These are phyloP conservation scores for Centruroides vittatus DNA, from an alignment of 1,140 invertebrate species.

Conservation along the genomic window DNA sequence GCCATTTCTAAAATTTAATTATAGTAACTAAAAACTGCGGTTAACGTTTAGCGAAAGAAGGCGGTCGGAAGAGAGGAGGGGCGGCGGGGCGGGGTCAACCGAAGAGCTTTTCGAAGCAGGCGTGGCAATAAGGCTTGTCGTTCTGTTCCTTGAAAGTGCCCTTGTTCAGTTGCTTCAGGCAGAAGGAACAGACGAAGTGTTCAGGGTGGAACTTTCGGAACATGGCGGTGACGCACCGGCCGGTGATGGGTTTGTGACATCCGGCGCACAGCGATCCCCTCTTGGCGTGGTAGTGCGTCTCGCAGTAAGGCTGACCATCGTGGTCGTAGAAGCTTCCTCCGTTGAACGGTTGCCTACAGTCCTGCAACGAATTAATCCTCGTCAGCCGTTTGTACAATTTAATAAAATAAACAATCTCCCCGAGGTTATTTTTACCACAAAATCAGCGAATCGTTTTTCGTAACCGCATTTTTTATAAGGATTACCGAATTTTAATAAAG, in stretches of 20 bases:
- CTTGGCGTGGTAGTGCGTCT: slow-evolving; percentile 95
- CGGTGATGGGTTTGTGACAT: slow-evolving; percentile 92
- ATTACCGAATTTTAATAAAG: too few relatives aligned
- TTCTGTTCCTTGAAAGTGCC: slow-evolving; percentile 97
- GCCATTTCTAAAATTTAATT: too few relatives aligned
- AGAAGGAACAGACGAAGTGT: slow-evolving; percentile 97
- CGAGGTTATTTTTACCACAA: too few relatives aligned
- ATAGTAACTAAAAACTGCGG: too few relatives aligned
- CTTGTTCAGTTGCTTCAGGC: slow-evolving; percentile 91
- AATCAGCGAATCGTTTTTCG: too few relatives aligned
- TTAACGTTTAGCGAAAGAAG: too few relatives aligned
- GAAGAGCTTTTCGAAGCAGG: slow-evolving; percentile 94
- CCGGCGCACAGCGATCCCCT: slow-evolving; percentile 90
- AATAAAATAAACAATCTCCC: too few relatives aligned
- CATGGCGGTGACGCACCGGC: slow-evolving; percentile 97
- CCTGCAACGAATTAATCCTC: slow-evolving; percentile 38
- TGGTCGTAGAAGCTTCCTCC: slow-evolving; percentile 91
- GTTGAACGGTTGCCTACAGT: slow-evolving; percentile 82
- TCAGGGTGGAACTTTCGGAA: slow-evolving; percentile 97
- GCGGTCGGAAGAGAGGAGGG: too few relatives aligned
- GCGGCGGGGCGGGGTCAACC: slow-evolving; percentile 36
- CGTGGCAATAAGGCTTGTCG: slow-evolving; percentile 95
- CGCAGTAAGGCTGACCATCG: slow-evolving; percentile 91
- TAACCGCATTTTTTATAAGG: too few relatives aligned
- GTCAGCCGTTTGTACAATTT: slow-evolving; percentile 18